Conservation (phyloP, 1,140 invertebrate genomes). For the Daktulosphaira vitifoliae region DNA sequence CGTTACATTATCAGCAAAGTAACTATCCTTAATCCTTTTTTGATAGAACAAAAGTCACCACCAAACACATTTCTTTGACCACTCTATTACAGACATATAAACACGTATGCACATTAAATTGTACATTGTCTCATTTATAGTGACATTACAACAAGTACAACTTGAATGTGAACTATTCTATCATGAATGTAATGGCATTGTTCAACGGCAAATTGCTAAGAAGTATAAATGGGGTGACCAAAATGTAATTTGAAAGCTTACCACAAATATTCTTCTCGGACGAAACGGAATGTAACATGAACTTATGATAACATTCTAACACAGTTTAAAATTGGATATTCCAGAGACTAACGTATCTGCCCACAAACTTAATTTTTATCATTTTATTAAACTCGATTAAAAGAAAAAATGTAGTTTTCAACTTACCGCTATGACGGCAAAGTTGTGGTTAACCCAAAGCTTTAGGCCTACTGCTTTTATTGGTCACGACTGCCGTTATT, state of each 20-base stretch:
- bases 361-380: neutral
- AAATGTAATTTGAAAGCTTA: slow-evolving; percentile 14
- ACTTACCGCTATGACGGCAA: neutral
- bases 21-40: too few species aligned
- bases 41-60: too few species aligned
- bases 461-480: neutral
- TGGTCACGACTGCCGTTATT: slow-evolving; percentile 13
- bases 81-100: neutral
- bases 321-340: neutral
- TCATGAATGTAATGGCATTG: neutral
- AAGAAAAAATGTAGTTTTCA: neutral
- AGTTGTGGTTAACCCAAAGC: slow-evolving; percentile 9
- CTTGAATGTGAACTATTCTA: neutral
- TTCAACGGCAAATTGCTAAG: slow-evolving; percentile 9
- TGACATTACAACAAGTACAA: neutral
- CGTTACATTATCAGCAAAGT: too few species aligned
- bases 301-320: neutral
- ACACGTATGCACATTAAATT: neutral
- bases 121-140: neutral
- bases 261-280: neutral
- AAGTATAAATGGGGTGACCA: neutral
- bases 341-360: neutral
- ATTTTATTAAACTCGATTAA: neutral
- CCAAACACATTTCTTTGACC: too few species aligned
- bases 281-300: slow-evolving; percentile 3